Base-by-base conservation (phyloP, 64 coral and sea anemone species). In the Montipora cactus region DNA sequence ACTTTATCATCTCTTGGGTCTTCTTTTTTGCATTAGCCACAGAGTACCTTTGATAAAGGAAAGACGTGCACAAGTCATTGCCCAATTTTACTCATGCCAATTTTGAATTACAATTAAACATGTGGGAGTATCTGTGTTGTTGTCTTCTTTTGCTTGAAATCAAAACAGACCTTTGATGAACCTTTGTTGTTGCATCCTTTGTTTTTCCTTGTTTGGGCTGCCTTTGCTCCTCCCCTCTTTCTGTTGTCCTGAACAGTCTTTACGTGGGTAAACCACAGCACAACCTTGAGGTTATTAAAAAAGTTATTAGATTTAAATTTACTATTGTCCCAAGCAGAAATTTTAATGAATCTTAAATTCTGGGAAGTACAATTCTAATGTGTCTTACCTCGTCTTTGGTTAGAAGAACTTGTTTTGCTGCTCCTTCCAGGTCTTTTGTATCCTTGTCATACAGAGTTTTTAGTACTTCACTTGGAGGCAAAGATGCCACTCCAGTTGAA, bases 1-100 rank as follows among this genome's bases (percentile, higher is more conserved):
- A 64, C 89, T 75, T 48, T 68, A 80, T 81, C 89, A 67, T 81
- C 89, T 81, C 47, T 78, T 72, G 89, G 89, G 46, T 91, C 89
- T 74, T 83, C 66, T 75, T 83, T 74, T 77, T 83, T 84, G 68
- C 80, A 74, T 70, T 84, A 92, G 68, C 80, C 80, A 77, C 90
- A 92, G 28, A 77, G 50, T 58, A 92, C 79, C 69, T 92, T 92
- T 12, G 61, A 25, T 59, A 77, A 75, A 77, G 47, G 68, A 87
- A 52, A 28, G 72, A 57, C 7, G 61, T 62, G 72, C 68, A 37
- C 78, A 79, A 55, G n/a, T 79, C 16, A 20, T 18, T 18, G 78
- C 49, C 78, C 78, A 88, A 76, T 44, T 62, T 7, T 67, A 77
- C 37, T 61, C 5, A 45, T 59, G 28, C 37, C 49, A 78, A 73